Percentiles rank a stretch among this genome's conserved stretches.
phyloP scores from a whole-genome alignment of 2,888 invertebrate genomes.

The Morpho deidamia region DNA sequence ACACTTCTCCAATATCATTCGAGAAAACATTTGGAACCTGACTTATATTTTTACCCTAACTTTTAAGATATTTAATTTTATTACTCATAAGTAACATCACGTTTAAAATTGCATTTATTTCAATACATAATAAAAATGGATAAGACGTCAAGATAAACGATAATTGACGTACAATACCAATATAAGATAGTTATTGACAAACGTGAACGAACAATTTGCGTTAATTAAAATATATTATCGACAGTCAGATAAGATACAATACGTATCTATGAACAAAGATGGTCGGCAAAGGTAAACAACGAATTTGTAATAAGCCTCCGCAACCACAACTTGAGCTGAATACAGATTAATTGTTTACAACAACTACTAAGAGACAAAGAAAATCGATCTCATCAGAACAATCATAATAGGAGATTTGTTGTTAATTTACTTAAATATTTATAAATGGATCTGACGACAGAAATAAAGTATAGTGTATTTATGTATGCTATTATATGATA shows the following conservation, averaged over 20 bases:
- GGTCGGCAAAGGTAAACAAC: slow-evolving; percentile 48
- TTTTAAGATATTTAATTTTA: no score
- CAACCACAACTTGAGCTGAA: slow-evolving; percentile 41
- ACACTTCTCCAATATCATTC: no score
- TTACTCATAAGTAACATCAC: no score
- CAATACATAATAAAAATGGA: no score
- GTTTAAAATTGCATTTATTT: no score
- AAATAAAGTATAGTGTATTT: no score
- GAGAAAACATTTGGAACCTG: no score
- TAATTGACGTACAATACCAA: no score
- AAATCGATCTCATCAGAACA: slow-evolving; percentile 42
- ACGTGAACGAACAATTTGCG: slow-evolving; percentile 1
- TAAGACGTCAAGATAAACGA: no score
- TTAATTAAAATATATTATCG: slow-evolving; percentile 37
- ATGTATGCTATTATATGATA: no score
- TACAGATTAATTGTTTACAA: slow-evolving; percentile 64
- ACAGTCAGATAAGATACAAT: slow-evolving; percentile 33
- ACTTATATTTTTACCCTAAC: no score
- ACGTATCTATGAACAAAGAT: slow-evolving; percentile 52
- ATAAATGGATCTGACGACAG: no score
- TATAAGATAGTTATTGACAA: background rate
- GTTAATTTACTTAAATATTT: slow-evolving; percentile 3
- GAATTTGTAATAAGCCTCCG: slow-evolving; percentile 58
- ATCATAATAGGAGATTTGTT: slow-evolving; percentile 33
- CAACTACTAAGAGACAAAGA: slow-evolving; percentile 57